Conservation (phyloP, 2,888 invertebrate genomes). For the Eubasilissa splendida region DNA sequence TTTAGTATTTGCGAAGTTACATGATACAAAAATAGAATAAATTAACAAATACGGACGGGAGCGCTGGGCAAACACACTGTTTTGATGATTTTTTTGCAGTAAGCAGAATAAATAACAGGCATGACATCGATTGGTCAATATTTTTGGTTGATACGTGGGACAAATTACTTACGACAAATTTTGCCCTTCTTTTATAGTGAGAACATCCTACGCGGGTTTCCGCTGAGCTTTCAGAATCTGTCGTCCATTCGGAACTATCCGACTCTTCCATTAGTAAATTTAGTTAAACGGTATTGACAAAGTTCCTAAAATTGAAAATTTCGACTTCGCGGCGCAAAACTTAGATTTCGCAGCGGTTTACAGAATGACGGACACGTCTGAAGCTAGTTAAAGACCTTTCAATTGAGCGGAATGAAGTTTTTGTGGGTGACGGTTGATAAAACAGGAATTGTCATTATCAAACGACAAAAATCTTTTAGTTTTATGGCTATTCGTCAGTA, state of each 20-base stretch:
- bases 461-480: not conserved
- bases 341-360: conserved; percentile 41
- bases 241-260: conserved; percentile 20
- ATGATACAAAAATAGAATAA: not conserved
- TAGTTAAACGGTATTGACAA: conserved; percentile 34
- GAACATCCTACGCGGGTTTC: conserved; percentile 79
- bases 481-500: conserved; percentile 2
- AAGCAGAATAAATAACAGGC: conserved; percentile 21
- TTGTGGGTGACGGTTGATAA: not conserved
- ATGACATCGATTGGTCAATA: conserved; percentile 41
- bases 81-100: not conserved
- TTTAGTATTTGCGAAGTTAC: not conserved
- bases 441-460: conserved; percentile 7
- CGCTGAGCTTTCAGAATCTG: conserved; percentile 24
- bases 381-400: conserved; percentile 37
- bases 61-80: not conserved
- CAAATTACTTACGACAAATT: conserved; percentile 83
- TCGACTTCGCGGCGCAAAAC: conserved; percentile 45
- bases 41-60: not conserved
- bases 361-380: conserved; percentile 43
- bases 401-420: conserved; percentile 24
- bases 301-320: conserved; percentile 14
- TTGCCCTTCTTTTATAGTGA: conserved; percentile 88
- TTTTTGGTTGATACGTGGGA: conserved; percentile 43
- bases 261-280: conserved; percentile 48